Percentiles rank a stretch among this genome's conserved stretches.
These are phyloP conservation scores for Mesoclemmys tuberculata DNA, from an alignment of 2,113 vertebrate genomes.

Conservation along the genomic window DNA sequence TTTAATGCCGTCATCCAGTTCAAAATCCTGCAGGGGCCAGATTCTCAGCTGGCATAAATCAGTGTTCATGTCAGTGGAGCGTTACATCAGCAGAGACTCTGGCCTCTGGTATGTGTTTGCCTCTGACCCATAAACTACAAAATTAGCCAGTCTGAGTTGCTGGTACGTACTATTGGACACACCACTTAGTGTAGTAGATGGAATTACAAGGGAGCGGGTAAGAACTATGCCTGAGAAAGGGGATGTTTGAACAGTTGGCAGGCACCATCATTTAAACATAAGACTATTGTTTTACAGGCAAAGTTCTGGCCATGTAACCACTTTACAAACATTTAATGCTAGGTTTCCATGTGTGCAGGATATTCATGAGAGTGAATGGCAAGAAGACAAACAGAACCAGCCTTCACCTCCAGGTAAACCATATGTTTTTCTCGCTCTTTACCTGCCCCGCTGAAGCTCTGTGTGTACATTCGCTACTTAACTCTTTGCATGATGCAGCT, in stretches of 20 bases:
- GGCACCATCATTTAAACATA: neutral
- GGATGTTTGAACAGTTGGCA: neutral
- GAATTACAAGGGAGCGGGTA: neutral
- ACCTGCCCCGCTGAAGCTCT: neutral
- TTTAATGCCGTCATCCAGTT: neutral
- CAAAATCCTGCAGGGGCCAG: neutral
- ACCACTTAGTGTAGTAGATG: neutral
- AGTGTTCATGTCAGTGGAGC: neutral
- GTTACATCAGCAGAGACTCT: neutral
- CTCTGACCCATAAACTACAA: neutral
- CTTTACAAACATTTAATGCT: neutral
- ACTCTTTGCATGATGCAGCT: neutral
- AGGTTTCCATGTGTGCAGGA: neutral
- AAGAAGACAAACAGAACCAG: neutral
- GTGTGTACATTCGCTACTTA: neutral
- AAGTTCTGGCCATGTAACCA: neutral
- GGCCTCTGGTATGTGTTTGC: neutral
- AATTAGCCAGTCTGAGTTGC: neutral
- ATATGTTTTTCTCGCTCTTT: neutral
- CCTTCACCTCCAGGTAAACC: neutral
- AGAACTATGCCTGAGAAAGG: neutral
- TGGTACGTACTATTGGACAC: neutral
- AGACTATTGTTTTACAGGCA: neutral
- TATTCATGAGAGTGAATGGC: neutral
- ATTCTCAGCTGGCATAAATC: neutral